Evolutionary conservation across 2,797 vertebrate species (phyloP).

Genomic region (Hippoglossus hippoglossus): DNA sequence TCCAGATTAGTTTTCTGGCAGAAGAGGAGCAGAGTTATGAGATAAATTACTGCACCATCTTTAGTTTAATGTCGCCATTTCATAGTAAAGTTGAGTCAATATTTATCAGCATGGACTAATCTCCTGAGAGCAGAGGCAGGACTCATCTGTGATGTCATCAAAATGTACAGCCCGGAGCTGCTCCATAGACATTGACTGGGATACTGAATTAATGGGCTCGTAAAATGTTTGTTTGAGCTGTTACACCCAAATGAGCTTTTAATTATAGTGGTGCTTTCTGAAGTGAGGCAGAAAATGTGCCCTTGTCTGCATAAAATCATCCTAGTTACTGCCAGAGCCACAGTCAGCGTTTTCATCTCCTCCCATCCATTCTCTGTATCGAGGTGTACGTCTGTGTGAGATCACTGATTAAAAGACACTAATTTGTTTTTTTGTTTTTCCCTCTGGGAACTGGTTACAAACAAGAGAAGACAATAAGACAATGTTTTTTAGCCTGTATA

Average conservation of each 20-base stretch:
- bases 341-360: constrained; percentile 64
- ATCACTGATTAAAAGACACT: constrained; percentile 46
- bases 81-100: constrained; percentile 50
- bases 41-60: constrained; percentile 22
- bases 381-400: constrained; percentile 39
- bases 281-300: constrained; percentile 76
- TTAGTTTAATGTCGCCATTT: constrained; percentile 37
- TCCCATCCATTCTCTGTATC: constrained; percentile 39
- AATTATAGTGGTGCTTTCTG: constrained; percentile 73
- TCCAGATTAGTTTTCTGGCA: constrained; percentile 6
- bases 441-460: constrained; percentile 19
- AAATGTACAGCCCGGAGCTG: constrained; percentile 53
- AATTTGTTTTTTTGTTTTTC: constrained; percentile 22
- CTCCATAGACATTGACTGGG: constrained; percentile 53
- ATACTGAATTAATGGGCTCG: constrained; percentile 67
- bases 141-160: constrained; percentile 59
- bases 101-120: constrained; percentile 56
- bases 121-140: constrained; percentile 36
- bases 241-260: constrained; percentile 81
- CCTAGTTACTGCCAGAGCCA: constrained; percentile 58
- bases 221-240: constrained; percentile 81
- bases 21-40: constrained; percentile 5
- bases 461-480: constrained; percentile 14
- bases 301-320: constrained; percentile 70
- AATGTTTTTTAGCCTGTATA: background rate